Base-by-base conservation (phyloP, 2,888 invertebrate species). In the Xylocampa areola region DNA sequence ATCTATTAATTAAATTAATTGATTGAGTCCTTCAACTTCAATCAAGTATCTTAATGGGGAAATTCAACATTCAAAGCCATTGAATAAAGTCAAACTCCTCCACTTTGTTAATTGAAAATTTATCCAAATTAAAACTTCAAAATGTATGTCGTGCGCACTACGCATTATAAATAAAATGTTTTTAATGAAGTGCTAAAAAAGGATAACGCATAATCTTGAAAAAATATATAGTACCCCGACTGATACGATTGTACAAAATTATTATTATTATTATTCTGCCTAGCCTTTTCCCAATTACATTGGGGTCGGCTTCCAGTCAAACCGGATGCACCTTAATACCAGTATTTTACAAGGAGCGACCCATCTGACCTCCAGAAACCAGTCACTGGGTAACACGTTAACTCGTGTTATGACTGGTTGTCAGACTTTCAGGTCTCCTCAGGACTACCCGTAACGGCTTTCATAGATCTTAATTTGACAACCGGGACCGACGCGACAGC, bases 41-140 rank as follows among this genome's bases (percentile, higher is more conserved):
- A 60, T 60, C 29, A 37, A 36, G 36, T 16, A 43, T 40, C 25
- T 5, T 49, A 51, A 63, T 33, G 35, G n/a, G 19, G 36, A 43
- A 67, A 7, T 4, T 47, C 33, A 43, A 65, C 8, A 53, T 40
- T 50, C 21, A 41, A 57, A 68, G 39, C 11, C 48, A 35, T 45
- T 68, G 48, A 72, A 72, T 68, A 72, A 72, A 58, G 57, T 44
- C 51, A 49, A 58, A 57, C 29, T 53, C 35, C 21, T 51, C 17
- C 35, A 23, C 11, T 54, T 14, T 13, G 25, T 50, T 72, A 68
- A 67, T 68, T 63, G 51, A 51, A 54, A 72, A 48, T 37, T 21
- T 54, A 68, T 51, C 27, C 30, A 58, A 54, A 58, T 62, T 48
- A 68, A 21, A 39, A 23, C 19, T 32, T 29, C 43, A 21, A 55